A percentile compares a stretch with the other conserved stretches of the same genome.
Conservation (phyloP, 2,888 invertebrate genomes). For the Athripsodes cinereus region DNA sequence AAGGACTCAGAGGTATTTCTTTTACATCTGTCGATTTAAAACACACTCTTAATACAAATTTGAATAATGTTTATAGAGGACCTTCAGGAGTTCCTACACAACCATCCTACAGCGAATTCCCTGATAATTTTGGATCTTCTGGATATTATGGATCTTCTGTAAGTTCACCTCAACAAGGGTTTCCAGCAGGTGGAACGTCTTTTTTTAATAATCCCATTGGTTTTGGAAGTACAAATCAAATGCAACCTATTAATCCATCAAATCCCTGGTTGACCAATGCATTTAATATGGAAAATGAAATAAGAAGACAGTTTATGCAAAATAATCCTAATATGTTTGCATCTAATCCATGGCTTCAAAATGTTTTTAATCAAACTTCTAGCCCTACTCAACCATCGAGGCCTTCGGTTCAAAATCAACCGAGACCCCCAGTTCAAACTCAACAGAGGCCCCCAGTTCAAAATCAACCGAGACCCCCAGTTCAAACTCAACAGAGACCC, state of each 20-base stretch:
- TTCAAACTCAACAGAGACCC: not conserved
- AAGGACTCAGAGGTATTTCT: constrained; percentile 30
- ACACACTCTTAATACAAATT: constrained; percentile 27
- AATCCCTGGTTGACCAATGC: not conserved
- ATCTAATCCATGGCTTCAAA: not conserved
- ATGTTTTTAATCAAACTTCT: not conserved
- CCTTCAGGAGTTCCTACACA: not conserved
- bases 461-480: not conserved
- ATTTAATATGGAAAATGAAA: not conserved
- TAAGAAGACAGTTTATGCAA: not conserved
- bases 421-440: not conserved
- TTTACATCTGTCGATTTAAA: constrained; percentile 35
- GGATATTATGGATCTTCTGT: not conserved
- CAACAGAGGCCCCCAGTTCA: not conserved
- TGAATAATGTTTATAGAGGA: not conserved
- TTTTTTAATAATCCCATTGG: too few relatives aligned
- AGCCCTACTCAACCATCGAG: too few relatives aligned
- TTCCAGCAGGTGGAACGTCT: too few relatives aligned
- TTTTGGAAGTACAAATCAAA: not conserved
- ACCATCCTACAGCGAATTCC: not conserved
- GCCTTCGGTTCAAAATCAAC: not conserved
- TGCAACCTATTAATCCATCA: not conserved
- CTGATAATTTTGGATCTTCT: not conserved
- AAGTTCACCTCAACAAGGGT: not conserved
- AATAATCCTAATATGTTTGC: not conserved